phyloP scores from a whole-genome alignment of 2,113 vertebrate species.

The Leucosticte australis region DNA sequence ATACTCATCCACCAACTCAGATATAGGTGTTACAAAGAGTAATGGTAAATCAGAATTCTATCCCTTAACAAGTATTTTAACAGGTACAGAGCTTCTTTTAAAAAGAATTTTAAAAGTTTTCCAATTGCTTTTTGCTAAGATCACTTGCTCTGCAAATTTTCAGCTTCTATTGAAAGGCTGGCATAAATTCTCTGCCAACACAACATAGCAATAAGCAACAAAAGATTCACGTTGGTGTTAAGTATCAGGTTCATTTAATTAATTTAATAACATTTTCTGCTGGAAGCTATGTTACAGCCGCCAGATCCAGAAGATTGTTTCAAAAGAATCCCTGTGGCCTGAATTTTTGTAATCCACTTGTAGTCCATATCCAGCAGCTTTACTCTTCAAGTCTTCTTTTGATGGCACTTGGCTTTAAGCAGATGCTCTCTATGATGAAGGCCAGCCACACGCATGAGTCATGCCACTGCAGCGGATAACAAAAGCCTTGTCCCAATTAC shows the following conservation, averaged over 20 bases:
- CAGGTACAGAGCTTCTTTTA: background rate
- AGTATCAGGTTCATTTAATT: background rate
- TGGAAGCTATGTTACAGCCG: background rate
- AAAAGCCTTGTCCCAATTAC: background rate
- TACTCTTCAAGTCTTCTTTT: background rate
- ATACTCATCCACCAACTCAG: background rate
- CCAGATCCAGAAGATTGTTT: background rate
- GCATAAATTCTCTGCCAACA: background rate
- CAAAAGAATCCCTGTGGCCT: background rate
- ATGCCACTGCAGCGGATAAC: background rate
- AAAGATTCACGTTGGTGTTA: background rate
- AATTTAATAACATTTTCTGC: background rate
- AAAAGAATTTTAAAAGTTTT: background rate
- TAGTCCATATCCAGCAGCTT: background rate
- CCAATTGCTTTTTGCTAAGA: background rate
- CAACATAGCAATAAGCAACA: background rate
- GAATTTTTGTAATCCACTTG: background rate
- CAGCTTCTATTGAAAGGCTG: background rate
- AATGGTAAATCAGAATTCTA: background rate
- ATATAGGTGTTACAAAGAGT: background rate
- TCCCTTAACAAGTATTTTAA: background rate
- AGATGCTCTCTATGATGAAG: background rate
- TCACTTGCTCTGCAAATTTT: background rate
- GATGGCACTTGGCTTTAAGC: background rate
- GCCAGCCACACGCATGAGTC: background rate